These are phyloP conservation scores for Amyelois transitella DNA, from an alignment of 1,140 invertebrate genomes.

Conservation along the genomic window DNA sequence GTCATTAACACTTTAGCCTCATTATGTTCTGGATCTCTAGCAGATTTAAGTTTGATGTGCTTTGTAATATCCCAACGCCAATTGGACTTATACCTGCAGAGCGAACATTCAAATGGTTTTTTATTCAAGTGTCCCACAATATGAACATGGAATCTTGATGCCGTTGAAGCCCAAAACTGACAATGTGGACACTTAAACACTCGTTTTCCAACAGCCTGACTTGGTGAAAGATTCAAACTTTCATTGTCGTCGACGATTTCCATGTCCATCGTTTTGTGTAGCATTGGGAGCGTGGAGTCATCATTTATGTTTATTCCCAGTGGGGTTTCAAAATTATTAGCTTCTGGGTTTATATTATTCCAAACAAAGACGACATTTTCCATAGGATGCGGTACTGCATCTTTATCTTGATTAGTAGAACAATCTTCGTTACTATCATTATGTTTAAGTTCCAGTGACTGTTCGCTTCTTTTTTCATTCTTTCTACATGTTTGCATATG, in stretches of 20 bases:
- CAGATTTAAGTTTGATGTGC: slow-evolving; percentile 92
- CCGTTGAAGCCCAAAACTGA: slow-evolving; percentile 91
- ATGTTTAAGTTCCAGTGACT: slow-evolving; percentile 40
- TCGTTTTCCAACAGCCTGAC: slow-evolving; percentile 73
- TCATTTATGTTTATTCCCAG: slow-evolving; percentile 65
- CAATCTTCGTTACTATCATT: slow-evolving; percentile 44
- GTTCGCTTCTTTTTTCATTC: slow-evolving; percentile 40
- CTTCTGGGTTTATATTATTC: slow-evolving; percentile 75
- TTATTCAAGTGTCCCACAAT: slow-evolving; percentile 94
- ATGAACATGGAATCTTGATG: slow-evolving; percentile 94
- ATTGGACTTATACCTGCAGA: slow-evolving; percentile 94
- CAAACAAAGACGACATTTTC: slow-evolving; percentile 86
- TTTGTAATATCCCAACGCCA: slow-evolving; percentile 98
- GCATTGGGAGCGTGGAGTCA: slow-evolving; percentile 55
- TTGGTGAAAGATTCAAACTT: slow-evolving; percentile 62
- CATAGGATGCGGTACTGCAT: slow-evolving; percentile 79
- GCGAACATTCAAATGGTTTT: slow-evolving; percentile 95
- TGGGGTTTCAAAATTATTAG: slow-evolving; percentile 55
- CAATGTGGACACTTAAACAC: slow-evolving; percentile 94
- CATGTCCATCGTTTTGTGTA: slow-evolving; percentile 38
- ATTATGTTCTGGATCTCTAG: slow-evolving; percentile 85
- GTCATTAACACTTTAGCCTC: slow-evolving; percentile 89
- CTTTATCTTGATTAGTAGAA: slow-evolving; percentile 41
- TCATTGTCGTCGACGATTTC: slow-evolving; percentile 63
- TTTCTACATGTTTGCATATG: slow-evolving; percentile 82